A percentile compares a stretch with the other conserved stretches of the same genome.
Evolutionary conservation across 2,888 invertebrate genomes (phyloP).

Genomic region (Nemurella pictetii): DNA sequence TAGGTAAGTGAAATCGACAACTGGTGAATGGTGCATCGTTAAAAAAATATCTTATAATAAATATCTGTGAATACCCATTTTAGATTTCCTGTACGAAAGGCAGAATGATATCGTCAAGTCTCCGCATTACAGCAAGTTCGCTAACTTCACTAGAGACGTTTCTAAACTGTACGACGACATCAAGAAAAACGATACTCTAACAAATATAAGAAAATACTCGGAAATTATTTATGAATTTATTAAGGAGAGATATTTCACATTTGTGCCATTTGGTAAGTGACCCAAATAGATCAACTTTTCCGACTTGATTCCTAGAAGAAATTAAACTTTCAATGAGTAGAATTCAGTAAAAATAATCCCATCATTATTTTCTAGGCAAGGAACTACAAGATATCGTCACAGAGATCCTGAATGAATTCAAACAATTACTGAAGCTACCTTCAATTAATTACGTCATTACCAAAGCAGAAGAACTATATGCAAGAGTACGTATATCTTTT

Average conservation of each 20-base stretch:
- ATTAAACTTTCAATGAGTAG: neutral
- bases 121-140: slow-evolving; percentile 78
- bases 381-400: slow-evolving; percentile 65
- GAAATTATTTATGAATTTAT: slow-evolving; percentile 67
- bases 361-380: slow-evolving; percentile 43
- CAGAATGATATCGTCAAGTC: slow-evolving; percentile 78
- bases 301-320: too few species aligned
- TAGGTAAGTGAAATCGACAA: slow-evolving; percentile 52
- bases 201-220: slow-evolving; percentile 77
- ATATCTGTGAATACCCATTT: slow-evolving; percentile 29
- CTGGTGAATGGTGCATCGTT: neutral
- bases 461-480: slow-evolving; percentile 63
- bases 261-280: slow-evolving; percentile 66
- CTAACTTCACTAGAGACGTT: slow-evolving; percentile 78
- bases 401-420: slow-evolving; percentile 65
- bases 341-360: neutral
- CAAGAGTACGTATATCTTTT: slow-evolving; percentile 53
- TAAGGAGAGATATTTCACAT: slow-evolving; percentile 66
- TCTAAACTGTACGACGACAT: slow-evolving; percentile 79
- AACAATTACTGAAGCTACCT: slow-evolving; percentile 63
- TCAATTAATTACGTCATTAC: slow-evolving; percentile 61
- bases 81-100: slow-evolving; percentile 78
- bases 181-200: slow-evolving; percentile 73
- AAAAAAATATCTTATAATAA: neutral
- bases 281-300: neutral